Percentiles rank a stretch among this genome's conserved stretches.
Conservation (phyloP, 2,888 invertebrate genomes). For the Pammene aurita region DNA sequence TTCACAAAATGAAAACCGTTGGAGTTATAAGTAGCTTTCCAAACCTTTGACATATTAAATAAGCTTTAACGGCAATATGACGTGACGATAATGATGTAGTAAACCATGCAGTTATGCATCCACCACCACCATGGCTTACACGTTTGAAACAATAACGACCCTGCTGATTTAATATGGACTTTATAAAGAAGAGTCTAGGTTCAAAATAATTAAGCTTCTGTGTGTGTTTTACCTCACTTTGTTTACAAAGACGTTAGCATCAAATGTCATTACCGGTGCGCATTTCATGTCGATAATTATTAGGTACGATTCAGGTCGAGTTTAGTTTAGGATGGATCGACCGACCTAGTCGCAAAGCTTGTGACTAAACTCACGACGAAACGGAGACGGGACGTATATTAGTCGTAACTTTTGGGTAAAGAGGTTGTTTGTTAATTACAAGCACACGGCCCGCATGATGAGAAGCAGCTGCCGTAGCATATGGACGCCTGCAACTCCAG, state of each 20-base stretch:
- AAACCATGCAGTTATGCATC: slow-evolving; percentile 2
- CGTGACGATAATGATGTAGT: slow-evolving; percentile 8
- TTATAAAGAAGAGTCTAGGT: neutral
- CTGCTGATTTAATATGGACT: neutral
- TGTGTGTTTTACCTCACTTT: neutral
- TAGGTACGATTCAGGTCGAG: neutral
- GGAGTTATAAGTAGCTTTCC: too few relatives aligned
- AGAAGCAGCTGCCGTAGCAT: too few relatives aligned
- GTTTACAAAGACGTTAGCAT: neutral
- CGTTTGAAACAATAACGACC: slow-evolving; percentile 3
- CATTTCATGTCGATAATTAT: slow-evolving; percentile 1
- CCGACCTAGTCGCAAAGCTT: neutral
- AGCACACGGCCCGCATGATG: too few relatives aligned
- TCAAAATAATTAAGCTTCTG: neutral
- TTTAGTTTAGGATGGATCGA: slow-evolving; percentile 1
- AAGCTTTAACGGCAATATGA: neutral
- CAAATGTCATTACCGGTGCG: slow-evolving; percentile 10
- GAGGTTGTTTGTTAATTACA: too few relatives aligned
- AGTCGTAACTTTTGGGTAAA: too few relatives aligned
- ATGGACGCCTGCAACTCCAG: too few relatives aligned
- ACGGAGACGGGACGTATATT: too few relatives aligned
- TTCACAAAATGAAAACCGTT: too few relatives aligned
- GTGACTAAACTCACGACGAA: too few relatives aligned
- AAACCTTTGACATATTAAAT: too few relatives aligned
- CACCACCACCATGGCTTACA: neutral